Base-by-base conservation (phyloP, 2,113 vertebrate species). In the Dromiciops gliroides region DNA sequence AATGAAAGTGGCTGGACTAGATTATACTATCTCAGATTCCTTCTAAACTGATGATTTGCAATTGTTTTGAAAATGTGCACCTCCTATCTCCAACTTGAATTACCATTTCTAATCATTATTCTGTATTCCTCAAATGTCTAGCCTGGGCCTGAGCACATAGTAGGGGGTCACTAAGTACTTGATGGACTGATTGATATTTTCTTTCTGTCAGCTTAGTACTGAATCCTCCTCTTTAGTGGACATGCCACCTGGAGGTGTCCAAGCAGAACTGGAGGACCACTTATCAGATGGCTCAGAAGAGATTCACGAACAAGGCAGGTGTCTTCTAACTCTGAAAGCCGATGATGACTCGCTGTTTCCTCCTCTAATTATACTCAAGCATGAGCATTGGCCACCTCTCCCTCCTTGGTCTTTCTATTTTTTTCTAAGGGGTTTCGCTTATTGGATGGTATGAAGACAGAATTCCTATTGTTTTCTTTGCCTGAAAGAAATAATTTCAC, bases 401-500 rank as follows among this genome's bases (percentile, higher is more conserved):
- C 2, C 3, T 90, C 93, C 89, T 93, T 89, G 89, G 89, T 23
- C 48, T 95, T n/a, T 90, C 93, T n/a, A n/a, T n/a, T 94, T 95
- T 97, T 95, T 94, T 96, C 90, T 37, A 92, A 92, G 48, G 89
- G 25, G 47, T 93, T 93, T 95, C 48, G 95, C 94, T 95, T 94
- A 96, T 2, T 95, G 95, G 95, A 92, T 92, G 95, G 28, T 51
- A 83, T 12, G 37, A 50, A 92, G 50, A 94, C 16, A 93, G 94
- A 97, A 95, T 50, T 50, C 47, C 23, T 91, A 25, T 44, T 11
- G 0, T 93, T 91, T 96, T 56, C 90, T 67, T 89, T 0, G n/a
- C 91, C 89, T 91, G 51, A 94, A 95, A 97, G 91, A 93, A 96
- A 95, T 96, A 47, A 95, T 96, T 97, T 96, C 94, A 92, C 92